phyloP scores from a whole-genome alignment of 2,797 vertebrate genomes.

The Stomatorhinus walkeri region DNA sequence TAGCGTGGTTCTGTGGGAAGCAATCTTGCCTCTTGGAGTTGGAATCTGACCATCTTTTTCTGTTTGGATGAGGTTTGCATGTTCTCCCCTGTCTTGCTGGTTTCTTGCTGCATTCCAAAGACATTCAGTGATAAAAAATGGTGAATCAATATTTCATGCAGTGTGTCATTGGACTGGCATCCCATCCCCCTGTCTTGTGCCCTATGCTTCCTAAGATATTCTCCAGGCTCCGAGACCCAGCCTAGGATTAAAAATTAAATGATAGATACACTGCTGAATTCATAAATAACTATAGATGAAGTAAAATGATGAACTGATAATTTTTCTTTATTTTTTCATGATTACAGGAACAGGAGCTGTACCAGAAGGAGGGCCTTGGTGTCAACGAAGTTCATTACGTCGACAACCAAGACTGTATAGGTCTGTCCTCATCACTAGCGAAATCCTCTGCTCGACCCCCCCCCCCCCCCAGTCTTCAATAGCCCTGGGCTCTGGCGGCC shows the following conservation, averaged over 20 bases:
- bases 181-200: background rate
- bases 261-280: background rate
- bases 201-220: background rate
- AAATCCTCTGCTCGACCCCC: background rate
- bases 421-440: slow-evolving; percentile 44
- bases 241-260: background rate
- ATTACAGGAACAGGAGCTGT: slow-evolving; percentile 79
- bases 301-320: background rate
- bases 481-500: background rate
- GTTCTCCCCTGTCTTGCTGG: background rate
- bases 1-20: background rate
- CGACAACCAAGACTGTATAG: slow-evolving; percentile 87
- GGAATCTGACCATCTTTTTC: background rate
- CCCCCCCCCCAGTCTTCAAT: background rate
- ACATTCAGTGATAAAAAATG: background rate
- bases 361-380: slow-evolving; percentile 80
- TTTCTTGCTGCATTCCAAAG: background rate
- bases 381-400: slow-evolving; percentile 87
- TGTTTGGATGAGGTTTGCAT: background rate
- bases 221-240: background rate
- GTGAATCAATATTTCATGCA: background rate
- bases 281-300: background rate
- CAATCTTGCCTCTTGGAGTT: background rate
- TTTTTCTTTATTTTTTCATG: background rate
- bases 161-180: background rate